A percentile compares a stretch with the other conserved stretches of the same genome.
phyloP scores from a whole-genome alignment of 2,888 invertebrate species.

The Machimus atricapillus region DNA sequence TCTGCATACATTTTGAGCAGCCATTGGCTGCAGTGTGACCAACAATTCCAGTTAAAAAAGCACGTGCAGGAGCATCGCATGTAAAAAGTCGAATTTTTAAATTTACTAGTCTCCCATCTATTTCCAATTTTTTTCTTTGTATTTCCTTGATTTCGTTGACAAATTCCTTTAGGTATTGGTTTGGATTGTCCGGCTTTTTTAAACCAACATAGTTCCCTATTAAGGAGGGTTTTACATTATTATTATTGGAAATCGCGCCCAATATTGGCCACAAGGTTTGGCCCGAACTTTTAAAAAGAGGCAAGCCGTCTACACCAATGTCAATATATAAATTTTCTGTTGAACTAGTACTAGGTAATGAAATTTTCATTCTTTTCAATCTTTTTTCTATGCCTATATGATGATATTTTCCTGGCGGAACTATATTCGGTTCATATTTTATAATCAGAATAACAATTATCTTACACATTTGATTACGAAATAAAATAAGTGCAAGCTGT shows the following conservation, averaged over 20 bases:
- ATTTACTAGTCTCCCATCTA: not conserved
- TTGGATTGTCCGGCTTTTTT: not conserved
- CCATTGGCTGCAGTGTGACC: constrained; percentile 13
- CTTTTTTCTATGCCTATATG: not conserved
- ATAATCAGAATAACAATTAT: not conserved
- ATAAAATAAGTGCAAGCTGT: not conserved
- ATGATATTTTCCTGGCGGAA: not conserved
- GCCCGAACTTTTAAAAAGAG: constrained; percentile 15
- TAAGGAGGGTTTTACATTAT: not conserved
- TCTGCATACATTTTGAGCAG: constrained; percentile 33
- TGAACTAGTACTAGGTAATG: not conserved
- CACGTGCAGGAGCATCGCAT: constrained; percentile 27
- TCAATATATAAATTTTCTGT: not conserved
- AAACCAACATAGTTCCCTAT: not conserved
- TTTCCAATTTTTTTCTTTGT: not conserved
- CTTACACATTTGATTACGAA: not conserved
- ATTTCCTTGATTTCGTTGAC: not conserved
- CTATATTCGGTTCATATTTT: not conserved
- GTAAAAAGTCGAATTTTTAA: not conserved
- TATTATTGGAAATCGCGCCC: not conserved
- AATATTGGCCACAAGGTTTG: constrained; percentile 37
- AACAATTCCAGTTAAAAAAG: constrained; percentile 3
- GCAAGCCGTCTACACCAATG: constrained; percentile 1
- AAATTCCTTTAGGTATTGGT: not conserved
- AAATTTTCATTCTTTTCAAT: not conserved